phyloP scores from a whole-genome alignment of 1,140 invertebrate genomes.

The Ridgeia piscesae region DNA sequence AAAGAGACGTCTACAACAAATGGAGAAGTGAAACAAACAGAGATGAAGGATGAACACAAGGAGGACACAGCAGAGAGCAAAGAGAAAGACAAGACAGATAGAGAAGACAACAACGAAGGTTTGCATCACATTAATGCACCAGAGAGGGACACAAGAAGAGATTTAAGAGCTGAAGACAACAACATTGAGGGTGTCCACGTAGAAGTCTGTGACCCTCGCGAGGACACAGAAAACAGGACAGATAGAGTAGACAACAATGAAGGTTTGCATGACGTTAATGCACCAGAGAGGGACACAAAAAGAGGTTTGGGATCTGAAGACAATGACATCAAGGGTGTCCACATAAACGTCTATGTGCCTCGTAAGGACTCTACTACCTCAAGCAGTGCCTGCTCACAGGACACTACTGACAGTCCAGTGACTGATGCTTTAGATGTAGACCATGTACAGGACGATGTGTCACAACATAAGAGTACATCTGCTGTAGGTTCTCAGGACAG shows the following conservation, averaged over 20 bases:
- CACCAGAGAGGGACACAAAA: not conserved
- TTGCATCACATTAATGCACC: not conserved
- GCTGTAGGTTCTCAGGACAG: not conserved
- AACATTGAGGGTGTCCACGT: not conserved
- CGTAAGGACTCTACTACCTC: not conserved
- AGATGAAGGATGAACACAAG: not conserved
- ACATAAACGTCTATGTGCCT: not conserved
- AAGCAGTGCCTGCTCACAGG: not conserved
- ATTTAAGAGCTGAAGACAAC: not conserved
- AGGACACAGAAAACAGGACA: not conserved
- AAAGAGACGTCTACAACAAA: no score
- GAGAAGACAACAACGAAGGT: not conserved
- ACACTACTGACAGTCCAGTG: not conserved
- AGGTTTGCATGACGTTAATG: not conserved
- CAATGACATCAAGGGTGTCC: not conserved
- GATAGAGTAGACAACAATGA: not conserved
- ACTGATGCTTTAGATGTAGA: not conserved
- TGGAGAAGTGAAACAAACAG: not conserved
- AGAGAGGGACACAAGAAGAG: not conserved
- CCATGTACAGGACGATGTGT: not conserved
- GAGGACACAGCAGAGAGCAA: not conserved
- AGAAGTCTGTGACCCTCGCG: not conserved
- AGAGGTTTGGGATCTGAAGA: not conserved
- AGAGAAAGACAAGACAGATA: not conserved
- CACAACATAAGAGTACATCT: not conserved